Evolutionary conservation across 2,888 invertebrate genomes (phyloP).

Genomic region (Chloroclystis v-ata): DNA sequence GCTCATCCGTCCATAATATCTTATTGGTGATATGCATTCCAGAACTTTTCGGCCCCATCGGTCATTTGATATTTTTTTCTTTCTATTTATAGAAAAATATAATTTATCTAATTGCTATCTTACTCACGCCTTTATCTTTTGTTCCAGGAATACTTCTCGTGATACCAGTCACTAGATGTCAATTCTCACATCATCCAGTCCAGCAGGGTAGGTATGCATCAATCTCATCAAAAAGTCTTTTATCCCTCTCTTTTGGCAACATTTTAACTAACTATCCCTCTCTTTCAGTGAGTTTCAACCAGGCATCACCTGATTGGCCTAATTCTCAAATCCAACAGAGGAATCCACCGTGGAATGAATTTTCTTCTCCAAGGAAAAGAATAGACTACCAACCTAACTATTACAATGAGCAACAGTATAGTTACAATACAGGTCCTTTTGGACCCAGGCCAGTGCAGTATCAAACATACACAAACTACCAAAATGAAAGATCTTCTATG

Average conservation of each 20-base stretch:
- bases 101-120: too few relatives aligned
- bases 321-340: constrained; percentile 49
- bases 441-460: constrained; percentile 22
- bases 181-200: constrained; percentile 56
- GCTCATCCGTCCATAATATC: too few relatives aligned
- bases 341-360: constrained; percentile 65
- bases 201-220: constrained; percentile 74
- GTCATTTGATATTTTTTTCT: too few relatives aligned
- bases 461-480: constrained; percentile 15
- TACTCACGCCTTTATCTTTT: constrained; percentile 20
- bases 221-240: constrained; percentile 34
- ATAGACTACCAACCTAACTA: constrained; percentile 38
- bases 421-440: constrained; percentile 41
- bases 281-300: constrained; percentile 55
- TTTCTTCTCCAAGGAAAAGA: constrained; percentile 64
- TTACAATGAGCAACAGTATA: constrained; percentile 26
- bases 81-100: too few relatives aligned
- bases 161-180: constrained; percentile 46
- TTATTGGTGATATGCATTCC: too few relatives aligned
- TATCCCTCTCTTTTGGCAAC: neutral
- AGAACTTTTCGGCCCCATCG: too few relatives aligned
- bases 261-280: constrained; percentile 10
- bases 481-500: constrained; percentile 20
- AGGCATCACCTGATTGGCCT: constrained; percentile 48
- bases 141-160: constrained; percentile 59